phyloP scores from a whole-genome alignment of 30 jellyfish, hydroid and myxozoan genomes.

The Aurelia coerulea region DNA sequence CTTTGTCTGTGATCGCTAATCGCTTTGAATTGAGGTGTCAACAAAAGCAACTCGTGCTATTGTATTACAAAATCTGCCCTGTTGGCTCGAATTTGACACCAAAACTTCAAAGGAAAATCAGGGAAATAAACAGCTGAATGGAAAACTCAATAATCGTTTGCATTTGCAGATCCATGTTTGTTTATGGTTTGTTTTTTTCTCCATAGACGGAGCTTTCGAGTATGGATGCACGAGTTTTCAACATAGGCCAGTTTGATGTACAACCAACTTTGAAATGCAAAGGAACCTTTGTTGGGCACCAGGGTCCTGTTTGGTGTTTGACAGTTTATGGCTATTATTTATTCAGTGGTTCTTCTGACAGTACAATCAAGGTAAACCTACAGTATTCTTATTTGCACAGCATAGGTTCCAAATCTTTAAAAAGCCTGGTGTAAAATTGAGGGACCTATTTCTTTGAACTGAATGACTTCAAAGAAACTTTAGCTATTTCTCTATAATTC shows the following conservation, averaged over 20 bases:
- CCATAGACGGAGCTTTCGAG: conserved; percentile 89
- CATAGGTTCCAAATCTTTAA: no score
- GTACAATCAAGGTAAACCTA: conserved; percentile 79
- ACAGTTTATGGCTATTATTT: conserved; percentile 80
- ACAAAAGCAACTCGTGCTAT: no score
- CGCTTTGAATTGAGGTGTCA: no score
- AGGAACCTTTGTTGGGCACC: conserved; percentile 98
- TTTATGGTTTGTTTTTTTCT: not conserved
- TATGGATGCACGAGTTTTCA: conserved; percentile 93
- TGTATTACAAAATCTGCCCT: no score
- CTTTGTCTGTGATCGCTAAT: no score
- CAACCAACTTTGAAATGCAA: conserved; percentile 94
- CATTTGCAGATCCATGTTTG: not conserved
- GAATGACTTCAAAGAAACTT: no score
- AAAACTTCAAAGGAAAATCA: not conserved
- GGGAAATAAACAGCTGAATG: not conserved
- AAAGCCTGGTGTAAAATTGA: no score
- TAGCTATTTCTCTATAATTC: no score
- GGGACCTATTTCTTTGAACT: no score
- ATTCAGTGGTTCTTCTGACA: conserved; percentile 97
- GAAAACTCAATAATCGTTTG: not conserved
- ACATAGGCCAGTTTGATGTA: conserved; percentile 96
- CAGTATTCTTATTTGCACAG: no score
- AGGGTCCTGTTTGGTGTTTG: conserved; percentile 98
- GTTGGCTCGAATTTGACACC: no score